Evolutionary conservation across 1,140 invertebrate species (phyloP).

Genomic region (Pantala flavescens): DNA sequence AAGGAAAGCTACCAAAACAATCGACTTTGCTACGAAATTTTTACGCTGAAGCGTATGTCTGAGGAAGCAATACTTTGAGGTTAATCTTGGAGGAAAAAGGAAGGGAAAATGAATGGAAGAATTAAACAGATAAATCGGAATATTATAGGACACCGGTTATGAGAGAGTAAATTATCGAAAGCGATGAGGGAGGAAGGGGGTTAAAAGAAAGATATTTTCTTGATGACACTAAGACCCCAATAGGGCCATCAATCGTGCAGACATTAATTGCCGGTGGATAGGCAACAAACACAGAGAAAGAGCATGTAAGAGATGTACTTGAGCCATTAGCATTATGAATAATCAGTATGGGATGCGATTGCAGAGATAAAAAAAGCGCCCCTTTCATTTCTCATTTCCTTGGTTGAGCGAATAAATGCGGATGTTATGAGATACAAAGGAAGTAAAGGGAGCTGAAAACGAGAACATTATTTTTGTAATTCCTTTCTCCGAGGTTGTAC

Average conservation of each 20-base stretch:
- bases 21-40: too few relatives aligned
- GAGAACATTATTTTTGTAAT: not conserved
- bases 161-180: not conserved
- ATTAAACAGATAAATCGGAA: too few relatives aligned
- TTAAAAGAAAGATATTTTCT: not conserved
- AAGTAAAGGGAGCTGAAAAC: not conserved
- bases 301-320: not conserved
- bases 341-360: not conserved
- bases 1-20: too few relatives aligned
- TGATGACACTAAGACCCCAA: not conserved
- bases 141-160: too few relatives aligned
- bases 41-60: too few relatives aligned
- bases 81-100: too few relatives aligned
- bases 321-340: constrained; percentile 6
- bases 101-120: too few relatives aligned
- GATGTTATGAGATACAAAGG: not conserved
- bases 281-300: not conserved
- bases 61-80: too few relatives aligned
- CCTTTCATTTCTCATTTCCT: not conserved
- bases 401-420: not conserved
- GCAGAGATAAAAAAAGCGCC: not conserved
- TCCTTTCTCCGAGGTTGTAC: too few relatives aligned
- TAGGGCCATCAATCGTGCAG: too few relatives aligned
- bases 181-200: not conserved
- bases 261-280: not conserved